Evolutionary conservation across 1,140 invertebrate species (phyloP).

Genomic region (Rhyzopertha dominica): DNA sequence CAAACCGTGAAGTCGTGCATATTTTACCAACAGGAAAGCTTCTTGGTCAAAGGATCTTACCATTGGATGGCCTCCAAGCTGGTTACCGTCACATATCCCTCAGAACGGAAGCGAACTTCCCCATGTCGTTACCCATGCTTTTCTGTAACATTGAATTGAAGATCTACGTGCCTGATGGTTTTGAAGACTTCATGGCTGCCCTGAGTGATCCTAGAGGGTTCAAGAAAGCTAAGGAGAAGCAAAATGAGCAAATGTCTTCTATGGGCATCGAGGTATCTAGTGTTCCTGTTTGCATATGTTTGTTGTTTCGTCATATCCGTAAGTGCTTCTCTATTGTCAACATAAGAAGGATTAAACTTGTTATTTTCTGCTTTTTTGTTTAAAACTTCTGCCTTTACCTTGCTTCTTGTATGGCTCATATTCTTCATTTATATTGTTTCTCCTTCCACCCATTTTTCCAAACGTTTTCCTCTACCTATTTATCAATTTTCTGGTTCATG

Average conservation of each 20-base stretch:
- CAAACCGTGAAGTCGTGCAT: too few species aligned
- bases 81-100: constrained; percentile 97
- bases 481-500: too few species aligned
- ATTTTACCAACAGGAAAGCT: constrained; percentile 71
- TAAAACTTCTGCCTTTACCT: too few species aligned
- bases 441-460: too few species aligned
- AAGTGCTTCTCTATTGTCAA: too few species aligned
- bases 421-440: too few species aligned
- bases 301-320: too few species aligned
- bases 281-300: too few species aligned
- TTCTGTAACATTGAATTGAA: constrained; percentile 99
- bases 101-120: constrained; percentile 97
- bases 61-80: constrained; percentile 90
- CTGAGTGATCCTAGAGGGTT: constrained; percentile 93
- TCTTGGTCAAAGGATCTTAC: constrained; percentile 94
- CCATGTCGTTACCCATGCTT: constrained; percentile 96
- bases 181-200: constrained; percentile 98
- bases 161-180: constrained; percentile 99
- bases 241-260: constrained; percentile 87
- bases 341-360: too few species aligned
- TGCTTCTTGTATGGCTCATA: too few species aligned
- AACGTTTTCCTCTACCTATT: too few species aligned
- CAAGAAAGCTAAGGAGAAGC: constrained; percentile 80
- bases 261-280: constrained; percentile 84
- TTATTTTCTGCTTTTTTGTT: too few species aligned